These are phyloP conservation scores for Diarsia mendica DNA, from an alignment of 2,888 invertebrate genomes.

Conservation along the genomic window DNA sequence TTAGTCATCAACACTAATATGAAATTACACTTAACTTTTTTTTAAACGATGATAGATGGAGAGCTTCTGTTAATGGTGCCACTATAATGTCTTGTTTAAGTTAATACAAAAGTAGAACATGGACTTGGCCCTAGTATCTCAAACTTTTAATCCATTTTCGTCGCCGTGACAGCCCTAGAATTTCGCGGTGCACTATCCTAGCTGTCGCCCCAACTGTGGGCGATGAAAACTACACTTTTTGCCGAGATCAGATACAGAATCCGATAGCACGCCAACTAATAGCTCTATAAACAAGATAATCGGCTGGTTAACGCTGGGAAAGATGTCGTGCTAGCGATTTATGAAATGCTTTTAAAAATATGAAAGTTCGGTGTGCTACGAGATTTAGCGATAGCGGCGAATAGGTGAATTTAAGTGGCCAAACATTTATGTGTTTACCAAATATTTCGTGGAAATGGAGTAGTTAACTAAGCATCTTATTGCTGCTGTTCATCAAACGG, in stretches of 20 bases:
- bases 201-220: slow-evolving; percentile 67
- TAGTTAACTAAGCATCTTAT: slow-evolving; percentile 4
- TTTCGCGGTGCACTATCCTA: slow-evolving; percentile 63
- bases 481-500: slow-evolving; percentile 9
- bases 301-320: slow-evolving; percentile 83
- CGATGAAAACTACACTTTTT: slow-evolving; percentile 87
- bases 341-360: slow-evolving; percentile 72
- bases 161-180: slow-evolving; percentile 68
- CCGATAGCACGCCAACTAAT: slow-evolving; percentile 85
- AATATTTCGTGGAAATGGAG: slow-evolving; percentile 50
- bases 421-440: slow-evolving; percentile 32
- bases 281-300: slow-evolving; percentile 89
- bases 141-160: neutral
- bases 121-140: neutral
- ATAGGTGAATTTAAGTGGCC: slow-evolving; percentile 54
- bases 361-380: slow-evolving; percentile 63
- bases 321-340: slow-evolving; percentile 71
- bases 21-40: neutral
- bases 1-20: slow-evolving; percentile 6
- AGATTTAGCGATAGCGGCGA: slow-evolving; percentile 60
- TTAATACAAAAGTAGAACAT: neutral
- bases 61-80: neutral
- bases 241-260: slow-evolving; percentile 83
- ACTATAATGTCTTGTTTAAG: slow-evolving; percentile 1
- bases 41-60: neutral